Evolutionary conservation across 2,888 invertebrate species (phyloP).

Genomic region (Aethes cnicana): DNA sequence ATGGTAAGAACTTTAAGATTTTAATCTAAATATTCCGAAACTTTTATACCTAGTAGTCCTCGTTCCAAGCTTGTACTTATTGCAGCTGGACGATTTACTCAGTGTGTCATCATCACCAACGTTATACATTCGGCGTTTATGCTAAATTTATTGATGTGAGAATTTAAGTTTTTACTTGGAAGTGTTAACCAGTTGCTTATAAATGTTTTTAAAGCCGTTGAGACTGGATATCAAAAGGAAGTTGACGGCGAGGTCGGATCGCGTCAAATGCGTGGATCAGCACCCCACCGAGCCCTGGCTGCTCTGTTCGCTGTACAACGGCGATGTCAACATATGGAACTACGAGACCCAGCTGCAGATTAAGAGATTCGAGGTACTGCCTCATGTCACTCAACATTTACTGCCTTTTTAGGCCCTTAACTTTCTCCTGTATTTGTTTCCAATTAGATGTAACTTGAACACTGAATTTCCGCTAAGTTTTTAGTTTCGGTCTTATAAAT

Average conservation of each 20-base stretch:
- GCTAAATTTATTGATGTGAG: conserved; percentile 41
- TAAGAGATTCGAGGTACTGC: conserved; percentile 88
- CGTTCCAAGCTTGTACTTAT: conserved; percentile 42
- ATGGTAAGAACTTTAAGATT: conserved; percentile 62
- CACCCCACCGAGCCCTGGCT: conserved; percentile 99
- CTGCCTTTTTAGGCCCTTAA: not conserved
- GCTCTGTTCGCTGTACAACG: conserved; percentile 98
- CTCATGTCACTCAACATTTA: not conserved
- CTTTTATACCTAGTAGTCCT: conserved; percentile 12
- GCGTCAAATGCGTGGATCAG: conserved; percentile 98
- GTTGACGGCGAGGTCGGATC: conserved; percentile 97
- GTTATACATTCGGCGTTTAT: conserved; percentile 33
- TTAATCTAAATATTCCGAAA: not conserved
- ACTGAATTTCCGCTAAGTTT: too few species aligned
- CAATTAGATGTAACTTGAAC: not conserved
- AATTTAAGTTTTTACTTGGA: conserved; percentile 33
- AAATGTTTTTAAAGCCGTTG: conserved; percentile 87
- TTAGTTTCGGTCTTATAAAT: too few species aligned
- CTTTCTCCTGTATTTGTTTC: conserved; percentile 9
- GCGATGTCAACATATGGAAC: conserved; percentile 99
- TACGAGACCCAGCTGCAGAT: conserved; percentile 96
- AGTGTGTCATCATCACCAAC: conserved; percentile 60
- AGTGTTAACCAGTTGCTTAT: conserved; percentile 39
- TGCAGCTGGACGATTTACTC: conserved; percentile 50
- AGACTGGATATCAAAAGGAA: conserved; percentile 99